Evolutionary conservation across 2,113 vertebrate species (phyloP), one percentile per base, ranked within the genome.

Genomic region (Rhabdornis inornatus): DNA sequence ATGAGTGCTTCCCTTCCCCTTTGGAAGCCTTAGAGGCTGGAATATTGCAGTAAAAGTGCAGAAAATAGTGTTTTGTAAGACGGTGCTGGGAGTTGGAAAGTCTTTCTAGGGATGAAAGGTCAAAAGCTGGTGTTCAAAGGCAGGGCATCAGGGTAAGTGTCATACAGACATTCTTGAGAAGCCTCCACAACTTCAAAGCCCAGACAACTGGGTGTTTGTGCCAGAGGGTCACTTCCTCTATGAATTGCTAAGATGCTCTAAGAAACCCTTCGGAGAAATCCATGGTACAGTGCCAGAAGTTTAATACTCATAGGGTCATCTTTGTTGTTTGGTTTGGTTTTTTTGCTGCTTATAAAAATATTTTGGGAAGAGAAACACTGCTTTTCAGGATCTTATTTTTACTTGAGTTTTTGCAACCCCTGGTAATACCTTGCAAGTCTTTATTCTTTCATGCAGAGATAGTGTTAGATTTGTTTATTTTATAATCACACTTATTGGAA

Each of bases 171-270:
- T 85, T 95, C 82, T 91, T 88, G 61, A 96, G 89, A 84, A 97
- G 64, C 39, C 59, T 95, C 74, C 10, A 6, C 28, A 66, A 95
- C 96, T 97, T 98, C 96, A 98, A 97, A 97, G 96, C 45, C 35
- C 89, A 93, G 95, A 87, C 89, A 93, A 45, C 92, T 92, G 94
- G 87, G 71, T 93, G 79, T 81, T 77, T 13, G 5, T 93, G 89
- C 87, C 94, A 87, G 86, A 83, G 91, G 96, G 95, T 96, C 95
- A 96, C 92, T 97, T 97, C 97, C 97, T 97, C 90, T 82, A 74
- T 76, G 79, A 96, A 90, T 95, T 87, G 76, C 96, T 86, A 68
- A 42, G 55, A 87, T 90, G 94, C 96, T 53, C 64, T 76, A 55
- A 82, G 90, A 76, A 90, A 92, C 63, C 21, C 52, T 93, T 96